Base-by-base conservation (phyloP, 2,888 invertebrate genomes). In the Trilocha varians region DNA sequence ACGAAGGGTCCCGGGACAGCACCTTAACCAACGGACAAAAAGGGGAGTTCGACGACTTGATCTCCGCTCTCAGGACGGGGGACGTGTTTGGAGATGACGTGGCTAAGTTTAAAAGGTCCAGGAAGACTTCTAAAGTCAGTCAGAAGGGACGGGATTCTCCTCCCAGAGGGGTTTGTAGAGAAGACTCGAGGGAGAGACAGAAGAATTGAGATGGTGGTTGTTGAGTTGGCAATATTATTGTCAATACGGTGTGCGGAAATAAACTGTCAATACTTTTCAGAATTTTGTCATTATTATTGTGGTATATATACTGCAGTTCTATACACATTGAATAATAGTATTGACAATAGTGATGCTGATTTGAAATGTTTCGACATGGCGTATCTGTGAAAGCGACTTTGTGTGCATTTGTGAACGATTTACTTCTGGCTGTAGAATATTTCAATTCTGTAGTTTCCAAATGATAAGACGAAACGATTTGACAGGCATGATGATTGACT, bases 71-170 rank as follows among this genome's bases (percentile, higher is more conserved):
- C 40, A 83, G 97, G 45, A 97, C 98, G 0, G 98, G 98, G 0
- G 97, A 97, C 63, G 97, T 97, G 0, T 98, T 97, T 65, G 96
- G 97, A 0, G 97, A 97, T 66, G 97, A 97, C 68, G 95, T 97
- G 61, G 96, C 96, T 41, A 97, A 97, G 78, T 95, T 97, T 57
- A 87, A 87, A 46, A 57, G 87, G 18, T 79, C 87, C 1, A 61
- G 85, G 32, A 87, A 87, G 52, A 64, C 83, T 0, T 75, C 83
- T n/a, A 86, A 84, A 53, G 61, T 74, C 15, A 67, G 62, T 13
- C 71, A 76, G 17, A 86, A 83, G 47, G 86, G 86, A 0, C 55
- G 86, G 8, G 86, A 87, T 40, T 85, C 86, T 0, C 86, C 86
- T 0, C 86, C 86, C 0, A 63, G 77, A 46, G 80, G 66, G 5